Evolutionary conservation across 2,797 vertebrate genomes (phyloP).

Genomic region (Aselliscus stoliczkanus): DNA sequence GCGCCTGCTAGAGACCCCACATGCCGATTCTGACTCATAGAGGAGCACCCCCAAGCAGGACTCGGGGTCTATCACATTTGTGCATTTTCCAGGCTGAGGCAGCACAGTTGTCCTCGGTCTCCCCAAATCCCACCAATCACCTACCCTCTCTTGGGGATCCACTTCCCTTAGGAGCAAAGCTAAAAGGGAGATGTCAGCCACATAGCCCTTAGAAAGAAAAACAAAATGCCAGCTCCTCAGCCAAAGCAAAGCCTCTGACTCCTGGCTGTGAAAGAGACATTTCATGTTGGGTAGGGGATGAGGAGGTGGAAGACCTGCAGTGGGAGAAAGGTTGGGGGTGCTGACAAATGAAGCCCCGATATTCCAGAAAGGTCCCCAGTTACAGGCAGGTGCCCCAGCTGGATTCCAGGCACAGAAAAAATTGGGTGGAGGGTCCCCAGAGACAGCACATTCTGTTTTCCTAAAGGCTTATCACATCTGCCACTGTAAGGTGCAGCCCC

Average conservation of each 20-base stretch:
- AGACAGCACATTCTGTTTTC: not conserved
- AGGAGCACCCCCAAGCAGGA: not conserved
- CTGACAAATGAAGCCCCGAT: not conserved
- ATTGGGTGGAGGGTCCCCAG: fast-evolving
- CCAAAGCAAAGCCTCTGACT: not conserved
- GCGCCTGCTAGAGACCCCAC: fast-evolving
- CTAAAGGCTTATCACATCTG: not conserved
- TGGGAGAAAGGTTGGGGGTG: not conserved
- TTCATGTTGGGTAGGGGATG: not conserved
- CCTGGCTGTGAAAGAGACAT: not conserved
- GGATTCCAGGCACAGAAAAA: not conserved
- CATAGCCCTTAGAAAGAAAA: not conserved
- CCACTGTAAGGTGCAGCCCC: not conserved
- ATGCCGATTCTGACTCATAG: not conserved
- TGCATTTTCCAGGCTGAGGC: not conserved
- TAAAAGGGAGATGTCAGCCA: not conserved
- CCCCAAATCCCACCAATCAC: not conserved
- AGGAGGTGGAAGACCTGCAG: fast-evolving
- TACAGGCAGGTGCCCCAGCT: not conserved
- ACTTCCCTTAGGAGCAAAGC: not conserved
- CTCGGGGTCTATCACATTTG: not conserved
- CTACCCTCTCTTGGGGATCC: not conserved
- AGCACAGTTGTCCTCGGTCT: not conserved
- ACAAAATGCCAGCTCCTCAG: not conserved
- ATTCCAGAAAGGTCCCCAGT: not conserved